A percentile compares a stretch with the other conserved stretches of the same genome.
Conservation (phyloP, 2,888 invertebrate genomes). For the Trisateles emortualis region DNA sequence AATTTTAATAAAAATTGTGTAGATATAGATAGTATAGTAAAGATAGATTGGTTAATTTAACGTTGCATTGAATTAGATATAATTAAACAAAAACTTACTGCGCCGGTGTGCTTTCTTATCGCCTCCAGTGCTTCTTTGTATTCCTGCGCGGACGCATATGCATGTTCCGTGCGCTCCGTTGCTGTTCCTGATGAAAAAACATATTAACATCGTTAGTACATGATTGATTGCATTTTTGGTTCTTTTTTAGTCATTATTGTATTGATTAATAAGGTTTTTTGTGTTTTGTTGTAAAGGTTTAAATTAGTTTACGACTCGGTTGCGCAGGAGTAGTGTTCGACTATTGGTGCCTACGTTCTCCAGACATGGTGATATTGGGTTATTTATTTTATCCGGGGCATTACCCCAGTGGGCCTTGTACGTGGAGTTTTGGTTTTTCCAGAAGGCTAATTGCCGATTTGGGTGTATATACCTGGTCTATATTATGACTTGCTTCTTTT, state of each 20-base stretch:
- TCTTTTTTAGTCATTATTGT: neutral
- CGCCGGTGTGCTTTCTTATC: conserved; percentile 76
- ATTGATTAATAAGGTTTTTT: conserved; percentile 9
- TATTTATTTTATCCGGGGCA: too few relatives aligned
- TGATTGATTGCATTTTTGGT: conserved; percentile 14
- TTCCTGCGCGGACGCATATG: conserved; percentile 75
- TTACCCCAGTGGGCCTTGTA: too few relatives aligned
- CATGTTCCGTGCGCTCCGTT: conserved; percentile 73
- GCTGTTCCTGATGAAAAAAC: conserved; percentile 62
- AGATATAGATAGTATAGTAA: too few relatives aligned
- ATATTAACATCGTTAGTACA: conserved; percentile 27
- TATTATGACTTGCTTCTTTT: too few relatives aligned
- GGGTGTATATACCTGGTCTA: too few relatives aligned
- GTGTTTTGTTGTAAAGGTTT: too few relatives aligned
- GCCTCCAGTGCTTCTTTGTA: conserved; percentile 80
- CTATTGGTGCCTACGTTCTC: too few relatives aligned
- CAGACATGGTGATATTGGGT: too few relatives aligned
- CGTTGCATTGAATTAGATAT: neutral
- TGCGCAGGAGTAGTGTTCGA: too few relatives aligned
- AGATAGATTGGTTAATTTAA: neutral
- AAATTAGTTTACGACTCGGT: conserved; percentile 2
- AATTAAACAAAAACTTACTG: conserved; percentile 61
- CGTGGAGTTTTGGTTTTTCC: too few relatives aligned
- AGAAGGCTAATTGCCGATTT: too few relatives aligned
- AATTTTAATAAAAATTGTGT: too few relatives aligned